These are phyloP conservation scores for Engraulis encrasicolus DNA, from an alignment of 2,113 vertebrate species.

Conservation along the genomic window DNA sequence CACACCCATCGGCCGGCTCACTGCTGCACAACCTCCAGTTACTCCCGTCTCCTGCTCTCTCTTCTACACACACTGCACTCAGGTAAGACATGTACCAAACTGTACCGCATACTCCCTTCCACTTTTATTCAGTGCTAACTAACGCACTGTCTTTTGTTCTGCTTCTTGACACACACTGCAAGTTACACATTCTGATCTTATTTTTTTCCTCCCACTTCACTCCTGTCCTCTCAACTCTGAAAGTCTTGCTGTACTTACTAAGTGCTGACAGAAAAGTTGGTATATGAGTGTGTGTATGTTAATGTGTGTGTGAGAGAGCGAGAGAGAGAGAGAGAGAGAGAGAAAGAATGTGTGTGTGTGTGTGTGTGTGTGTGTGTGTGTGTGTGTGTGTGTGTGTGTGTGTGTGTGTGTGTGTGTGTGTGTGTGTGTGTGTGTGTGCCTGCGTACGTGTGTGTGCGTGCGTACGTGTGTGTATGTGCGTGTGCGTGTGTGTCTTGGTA, in stretches of 20 bases:
- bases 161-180: too few species aligned
- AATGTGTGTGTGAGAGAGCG: too few species aligned
- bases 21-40: conserved; percentile 50
- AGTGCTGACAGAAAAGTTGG: conserved; percentile 15
- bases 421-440: too few species aligned
- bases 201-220: too few species aligned
- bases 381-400: not conserved
- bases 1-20: conserved; percentile 61
- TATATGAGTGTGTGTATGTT: not conserved
- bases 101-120: too few species aligned
- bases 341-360: too few species aligned
- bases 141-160: too few species aligned
- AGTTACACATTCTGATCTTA: too few species aligned
- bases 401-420: not conserved
- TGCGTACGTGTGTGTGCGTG: too few species aligned
- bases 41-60: conserved; percentile 41
- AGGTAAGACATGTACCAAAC: too few species aligned
- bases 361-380: not conserved
- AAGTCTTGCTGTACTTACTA: not conserved
- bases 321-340: too few species aligned
- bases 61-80: conserved; percentile 45
- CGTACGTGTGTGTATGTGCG: not conserved
- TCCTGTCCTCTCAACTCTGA: not conserved
- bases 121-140: too few species aligned
- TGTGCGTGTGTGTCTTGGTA: not conserved